Evolutionary conservation across 2,797 vertebrate genomes (phyloP).

Genomic region (Leptoclinus maculatus): DNA sequence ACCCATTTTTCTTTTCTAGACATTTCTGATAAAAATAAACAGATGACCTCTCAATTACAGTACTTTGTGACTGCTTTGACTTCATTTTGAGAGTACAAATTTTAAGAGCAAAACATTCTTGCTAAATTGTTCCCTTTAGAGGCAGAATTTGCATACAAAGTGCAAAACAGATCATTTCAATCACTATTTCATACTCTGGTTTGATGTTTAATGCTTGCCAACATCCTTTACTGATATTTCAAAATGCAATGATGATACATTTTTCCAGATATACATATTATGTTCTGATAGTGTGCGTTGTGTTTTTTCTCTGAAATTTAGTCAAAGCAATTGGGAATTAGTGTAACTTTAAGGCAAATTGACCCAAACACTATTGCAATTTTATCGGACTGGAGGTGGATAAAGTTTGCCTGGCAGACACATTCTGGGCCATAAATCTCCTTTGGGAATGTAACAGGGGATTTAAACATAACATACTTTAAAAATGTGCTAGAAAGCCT

Average conservation of each 20-base stretch:
- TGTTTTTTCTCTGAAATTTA: neutral
- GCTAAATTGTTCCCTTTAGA: neutral
- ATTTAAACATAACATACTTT: conserved; percentile 9
- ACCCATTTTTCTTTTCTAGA: neutral
- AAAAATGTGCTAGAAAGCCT: neutral
- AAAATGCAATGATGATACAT: neutral
- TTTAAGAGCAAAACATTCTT: neutral
- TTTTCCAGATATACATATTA: neutral
- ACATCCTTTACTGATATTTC: neutral
- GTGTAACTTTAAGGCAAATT: conserved; percentile 1
- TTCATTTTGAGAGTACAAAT: no score
- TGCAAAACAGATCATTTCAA: neutral
- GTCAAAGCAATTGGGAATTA: conserved; percentile 6
- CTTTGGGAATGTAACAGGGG: neutral
- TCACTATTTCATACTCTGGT: neutral
- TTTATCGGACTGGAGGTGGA: neutral
- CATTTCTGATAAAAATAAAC: neutral
- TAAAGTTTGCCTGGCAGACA: neutral
- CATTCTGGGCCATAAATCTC: conserved; percentile 19
- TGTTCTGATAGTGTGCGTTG: neutral
- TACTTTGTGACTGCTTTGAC: neutral
- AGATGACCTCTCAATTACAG: conserved; percentile 2
- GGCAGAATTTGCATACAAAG: neutral
- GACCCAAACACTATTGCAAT: neutral
- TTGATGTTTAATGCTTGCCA: neutral